Evolutionary conservation across 2,113 vertebrate species (phyloP).

Genomic region (Chitala chitala): DNA sequence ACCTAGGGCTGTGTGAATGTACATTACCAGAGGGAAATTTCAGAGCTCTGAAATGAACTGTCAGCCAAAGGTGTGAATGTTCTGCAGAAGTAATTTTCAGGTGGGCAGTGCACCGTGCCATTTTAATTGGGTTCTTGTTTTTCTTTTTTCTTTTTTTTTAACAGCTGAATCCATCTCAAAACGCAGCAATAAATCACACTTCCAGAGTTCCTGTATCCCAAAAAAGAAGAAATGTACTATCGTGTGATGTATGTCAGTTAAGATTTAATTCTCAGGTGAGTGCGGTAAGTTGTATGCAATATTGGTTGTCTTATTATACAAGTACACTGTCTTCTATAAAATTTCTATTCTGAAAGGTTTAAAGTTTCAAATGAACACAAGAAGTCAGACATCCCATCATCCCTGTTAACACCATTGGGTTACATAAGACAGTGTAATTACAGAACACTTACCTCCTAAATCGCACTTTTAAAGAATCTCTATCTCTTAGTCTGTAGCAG

Average conservation of each 20-base stretch:
- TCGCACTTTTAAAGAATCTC: slow-evolving; percentile 36
- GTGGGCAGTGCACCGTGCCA: slow-evolving; percentile 17
- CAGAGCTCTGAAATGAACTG: background rate
- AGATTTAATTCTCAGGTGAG: slow-evolving; percentile 99
- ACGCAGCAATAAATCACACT: slow-evolving; percentile 94
- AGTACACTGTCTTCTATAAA: background rate
- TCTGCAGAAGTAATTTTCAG: too few relatives aligned
- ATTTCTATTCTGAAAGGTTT: background rate
- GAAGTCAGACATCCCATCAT: background rate
- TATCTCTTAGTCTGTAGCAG: background rate
- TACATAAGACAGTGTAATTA: slow-evolving; percentile 36
- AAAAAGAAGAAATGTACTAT: slow-evolving; percentile 87
- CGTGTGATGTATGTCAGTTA: slow-evolving; percentile 91
- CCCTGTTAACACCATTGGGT: background rate
- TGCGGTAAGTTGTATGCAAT: slow-evolving; percentile 23
- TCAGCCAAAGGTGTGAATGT: background rate
- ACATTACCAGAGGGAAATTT: background rate
- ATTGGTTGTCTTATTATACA: background rate
- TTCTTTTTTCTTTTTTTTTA: slow-evolving; percentile 59
- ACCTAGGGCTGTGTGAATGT: too few relatives aligned
- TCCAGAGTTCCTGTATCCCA: slow-evolving; percentile 78
- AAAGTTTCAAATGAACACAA: background rate
- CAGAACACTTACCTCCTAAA: slow-evolving; percentile 27
- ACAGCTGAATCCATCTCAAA: slow-evolving; percentile 97
- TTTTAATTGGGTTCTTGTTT: slow-evolving; percentile 63